Conservation (phyloP, 2,797 vertebrate genomes). For the Hippocampus kuda region DNA sequence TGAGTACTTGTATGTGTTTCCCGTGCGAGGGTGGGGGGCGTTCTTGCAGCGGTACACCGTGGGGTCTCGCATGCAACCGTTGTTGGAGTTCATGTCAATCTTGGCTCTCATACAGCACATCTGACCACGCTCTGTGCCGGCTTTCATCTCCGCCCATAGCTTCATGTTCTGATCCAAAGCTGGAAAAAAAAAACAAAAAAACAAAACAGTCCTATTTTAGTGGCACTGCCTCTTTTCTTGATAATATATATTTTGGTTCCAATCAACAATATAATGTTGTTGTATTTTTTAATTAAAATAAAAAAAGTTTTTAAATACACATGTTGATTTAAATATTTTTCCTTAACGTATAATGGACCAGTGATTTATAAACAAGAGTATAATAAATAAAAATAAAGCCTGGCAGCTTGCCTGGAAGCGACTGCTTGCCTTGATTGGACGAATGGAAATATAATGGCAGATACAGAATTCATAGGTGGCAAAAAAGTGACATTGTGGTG, state of each 20-base stretch:
- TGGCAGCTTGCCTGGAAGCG: too few species aligned
- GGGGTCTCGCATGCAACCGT: slow-evolving; percentile 94
- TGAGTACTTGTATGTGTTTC: slow-evolving; percentile 76
- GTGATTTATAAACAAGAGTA: not conserved
- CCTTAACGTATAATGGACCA: too few species aligned
- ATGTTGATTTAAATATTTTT: too few species aligned
- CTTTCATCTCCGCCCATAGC: slow-evolving; percentile 97
- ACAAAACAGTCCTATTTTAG: not conserved
- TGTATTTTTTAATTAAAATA: not conserved
- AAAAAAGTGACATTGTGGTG: too few species aligned
- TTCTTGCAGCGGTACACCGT: slow-evolving; percentile 95
- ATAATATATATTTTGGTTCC: not conserved
- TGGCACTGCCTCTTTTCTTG: not conserved
- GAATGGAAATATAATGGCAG: too few species aligned
- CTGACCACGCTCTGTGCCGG: slow-evolving; percentile 79
- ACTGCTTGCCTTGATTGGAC: too few species aligned
- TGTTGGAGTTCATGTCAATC: slow-evolving; percentile 97
- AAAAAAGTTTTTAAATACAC: too few species aligned
- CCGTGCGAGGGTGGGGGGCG: slow-evolving; percentile 85
- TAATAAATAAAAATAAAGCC: too few species aligned
- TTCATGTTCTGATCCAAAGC: slow-evolving; percentile 88
- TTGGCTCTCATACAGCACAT: slow-evolving; percentile 94
- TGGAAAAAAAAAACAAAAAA: slow-evolving; percentile 29
- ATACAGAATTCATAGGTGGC: too few species aligned
- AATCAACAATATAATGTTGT: too few species aligned